These are phyloP conservation scores for Globicephala melas DNA, from an alignment of 2,113 vertebrate genomes.

Conservation along the genomic window DNA sequence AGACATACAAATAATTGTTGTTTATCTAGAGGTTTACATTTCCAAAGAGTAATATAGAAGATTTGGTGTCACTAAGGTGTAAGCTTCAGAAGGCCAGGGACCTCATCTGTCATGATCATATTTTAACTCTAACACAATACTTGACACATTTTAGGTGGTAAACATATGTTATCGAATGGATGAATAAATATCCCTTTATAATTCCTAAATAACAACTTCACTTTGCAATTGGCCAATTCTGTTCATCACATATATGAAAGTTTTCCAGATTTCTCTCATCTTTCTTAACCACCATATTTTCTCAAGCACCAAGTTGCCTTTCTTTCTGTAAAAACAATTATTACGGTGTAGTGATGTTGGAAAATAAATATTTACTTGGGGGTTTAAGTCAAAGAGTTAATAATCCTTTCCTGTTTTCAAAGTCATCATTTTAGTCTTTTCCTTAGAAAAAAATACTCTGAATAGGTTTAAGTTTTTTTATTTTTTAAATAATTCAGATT, in stretches of 20 bases:
- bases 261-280: not conserved
- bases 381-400: conserved; percentile 11
- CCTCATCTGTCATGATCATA: not conserved
- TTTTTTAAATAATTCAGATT: not conserved
- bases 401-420: not conserved
- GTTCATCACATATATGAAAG: not conserved
- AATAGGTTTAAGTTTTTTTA: not conserved
- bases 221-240: not conserved
- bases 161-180: not conserved
- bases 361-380: conserved; percentile 10
- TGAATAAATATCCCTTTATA: not conserved
- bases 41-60: not conserved
- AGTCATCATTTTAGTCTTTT: conserved; percentile 18
- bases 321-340: not conserved
- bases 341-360: not conserved
- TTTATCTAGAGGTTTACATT: not conserved
- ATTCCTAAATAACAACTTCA: not conserved
- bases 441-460: not conserved
- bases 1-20: not conserved
- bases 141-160: not conserved
- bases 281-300: not conserved
- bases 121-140: not conserved
- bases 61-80: not conserved
- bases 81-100: not conserved
- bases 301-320: not conserved